These are phyloP conservation scores for Pogonomyrmex barbatus DNA, from an alignment of 1,140 invertebrate species.

Conservation along the genomic window DNA sequence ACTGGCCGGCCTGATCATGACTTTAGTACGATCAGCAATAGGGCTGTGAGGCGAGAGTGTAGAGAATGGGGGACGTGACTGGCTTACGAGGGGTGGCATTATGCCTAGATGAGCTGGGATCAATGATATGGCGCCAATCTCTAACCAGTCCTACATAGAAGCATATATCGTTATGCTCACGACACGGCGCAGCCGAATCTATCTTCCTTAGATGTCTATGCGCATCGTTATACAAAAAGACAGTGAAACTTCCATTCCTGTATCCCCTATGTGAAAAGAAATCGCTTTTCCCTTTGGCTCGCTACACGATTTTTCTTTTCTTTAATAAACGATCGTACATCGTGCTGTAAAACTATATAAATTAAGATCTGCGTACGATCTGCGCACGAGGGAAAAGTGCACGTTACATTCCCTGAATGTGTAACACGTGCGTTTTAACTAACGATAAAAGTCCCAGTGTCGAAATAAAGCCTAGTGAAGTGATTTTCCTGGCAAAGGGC, in stretches of 20 bases:
- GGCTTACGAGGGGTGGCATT: slow-evolving; percentile 81
- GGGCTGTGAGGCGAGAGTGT: slow-evolving; percentile 72
- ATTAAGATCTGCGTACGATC: slow-evolving; percentile 1
- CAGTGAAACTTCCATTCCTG: slow-evolving; percentile 47
- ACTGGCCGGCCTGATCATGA: slow-evolving; percentile 68
- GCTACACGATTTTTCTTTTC: neutral
- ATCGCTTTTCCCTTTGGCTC: neutral
- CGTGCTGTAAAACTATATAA: slow-evolving; percentile 14
- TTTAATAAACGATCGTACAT: neutral
- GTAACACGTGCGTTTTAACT: neutral
- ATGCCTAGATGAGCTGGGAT: slow-evolving; percentile 81
- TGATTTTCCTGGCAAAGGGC: slow-evolving; percentile 24
- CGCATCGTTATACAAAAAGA: slow-evolving; percentile 28
- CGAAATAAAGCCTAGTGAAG: neutral
- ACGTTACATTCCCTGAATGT: neutral
- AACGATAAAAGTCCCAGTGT: neutral
- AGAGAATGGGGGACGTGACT: slow-evolving; percentile 82
- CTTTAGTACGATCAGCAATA: slow-evolving; percentile 72
- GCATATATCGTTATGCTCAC: slow-evolving; percentile 83
- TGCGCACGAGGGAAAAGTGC: neutral
- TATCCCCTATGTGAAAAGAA: neutral
- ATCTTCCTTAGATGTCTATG: slow-evolving; percentile 67
- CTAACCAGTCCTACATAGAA: slow-evolving; percentile 78
- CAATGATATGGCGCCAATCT: slow-evolving; percentile 83
- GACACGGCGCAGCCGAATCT: slow-evolving; percentile 76